Evolutionary conservation across 2,797 vertebrate genomes (phyloP), one percentile per base, ranked within the genome.

Genomic region (Limosa lapponica): DNA sequence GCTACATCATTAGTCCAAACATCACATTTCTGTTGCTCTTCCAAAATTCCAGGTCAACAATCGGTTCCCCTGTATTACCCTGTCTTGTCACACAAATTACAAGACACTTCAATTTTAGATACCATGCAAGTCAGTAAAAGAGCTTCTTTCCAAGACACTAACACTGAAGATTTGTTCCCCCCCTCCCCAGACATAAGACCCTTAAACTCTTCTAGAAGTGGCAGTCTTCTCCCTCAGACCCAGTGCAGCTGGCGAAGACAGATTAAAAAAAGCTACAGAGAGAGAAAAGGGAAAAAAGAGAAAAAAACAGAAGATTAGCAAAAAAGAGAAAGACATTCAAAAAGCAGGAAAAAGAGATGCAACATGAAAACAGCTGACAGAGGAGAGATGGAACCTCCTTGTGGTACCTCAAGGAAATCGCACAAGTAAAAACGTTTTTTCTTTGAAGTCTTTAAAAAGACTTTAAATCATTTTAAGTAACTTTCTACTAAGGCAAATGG

Each of bases 231-330:
- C 99, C 97, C 99, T 99, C 99, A 98, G 97, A 98, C 97, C 98
- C 97, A 98, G 96, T 96, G 97, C 98, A 98, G 98, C 97, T 98
- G 98, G 98, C 98, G 98, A 98, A 99, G 98, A 99, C 98, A 99
- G 98, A 98, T 99, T 99, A 99, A 99, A 99, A 99, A 98, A 99
- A 99, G 98, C 99, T 99, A 98, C 73, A 98, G 97, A 99, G 97
- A 99, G 96, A 98, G 97, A 98, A 96, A 98, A 97, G 90, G 90
- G 91, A 91, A 96, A 71, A 95, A 84, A 96, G 81, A 91, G 28
- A 96, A 96, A 97, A 98, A 97, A 98, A 86, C 98, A 98, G 87
- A 97, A 97, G 96, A 97, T 99, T 99, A 99, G 98, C 98, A 96
- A 95, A 97, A 95, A 96, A 96, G 96, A 89, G 96, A 93, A 97